These are phyloP conservation scores for Cydia strobilella DNA, from an alignment of 1,140 invertebrate species.

Conservation along the genomic window DNA sequence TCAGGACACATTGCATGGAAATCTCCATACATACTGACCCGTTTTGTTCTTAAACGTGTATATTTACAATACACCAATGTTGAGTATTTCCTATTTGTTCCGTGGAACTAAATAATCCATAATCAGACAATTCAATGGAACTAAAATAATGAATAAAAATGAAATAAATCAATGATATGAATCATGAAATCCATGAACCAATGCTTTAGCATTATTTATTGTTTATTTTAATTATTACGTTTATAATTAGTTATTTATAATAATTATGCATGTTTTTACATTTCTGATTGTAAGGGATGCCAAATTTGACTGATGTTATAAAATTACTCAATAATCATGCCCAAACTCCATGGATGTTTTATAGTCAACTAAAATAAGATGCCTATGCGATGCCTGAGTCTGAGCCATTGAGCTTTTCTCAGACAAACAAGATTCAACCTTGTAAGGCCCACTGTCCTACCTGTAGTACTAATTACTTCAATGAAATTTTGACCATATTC, in stretches of 20 bases:
- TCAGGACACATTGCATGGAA: not conserved
- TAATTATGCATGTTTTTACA: slow-evolving; percentile 2
- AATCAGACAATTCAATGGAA: not conserved
- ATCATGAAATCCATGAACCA: not conserved
- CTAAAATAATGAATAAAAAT: not conserved
- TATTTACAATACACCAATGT: not conserved
- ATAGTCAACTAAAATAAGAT: too few species aligned
- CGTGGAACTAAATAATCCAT: not conserved
- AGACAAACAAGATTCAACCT: too few species aligned
- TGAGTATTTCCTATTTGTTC: not conserved
- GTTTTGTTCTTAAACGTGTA: not conserved
- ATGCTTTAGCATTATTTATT: slow-evolving; percentile 15
- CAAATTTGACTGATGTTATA: not conserved
- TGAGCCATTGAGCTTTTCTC: too few species aligned
- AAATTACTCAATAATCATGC: too few species aligned
- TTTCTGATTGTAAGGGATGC: not conserved
- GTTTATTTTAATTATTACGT: slow-evolving; percentile 10
- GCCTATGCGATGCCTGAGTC: too few species aligned
- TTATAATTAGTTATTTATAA: slow-evolving; percentile 10
- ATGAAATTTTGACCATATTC: too few species aligned
- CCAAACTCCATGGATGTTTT: too few species aligned
- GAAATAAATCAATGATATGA: not conserved
- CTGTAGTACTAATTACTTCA: too few species aligned
- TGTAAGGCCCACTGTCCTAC: too few species aligned
- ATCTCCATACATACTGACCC: not conserved